A percentile compares a stretch with the other conserved stretches of the same genome.
These are phyloP conservation scores for Epinephelus moara DNA, from an alignment of 2,113 vertebrate genomes.

Conservation along the genomic window DNA sequence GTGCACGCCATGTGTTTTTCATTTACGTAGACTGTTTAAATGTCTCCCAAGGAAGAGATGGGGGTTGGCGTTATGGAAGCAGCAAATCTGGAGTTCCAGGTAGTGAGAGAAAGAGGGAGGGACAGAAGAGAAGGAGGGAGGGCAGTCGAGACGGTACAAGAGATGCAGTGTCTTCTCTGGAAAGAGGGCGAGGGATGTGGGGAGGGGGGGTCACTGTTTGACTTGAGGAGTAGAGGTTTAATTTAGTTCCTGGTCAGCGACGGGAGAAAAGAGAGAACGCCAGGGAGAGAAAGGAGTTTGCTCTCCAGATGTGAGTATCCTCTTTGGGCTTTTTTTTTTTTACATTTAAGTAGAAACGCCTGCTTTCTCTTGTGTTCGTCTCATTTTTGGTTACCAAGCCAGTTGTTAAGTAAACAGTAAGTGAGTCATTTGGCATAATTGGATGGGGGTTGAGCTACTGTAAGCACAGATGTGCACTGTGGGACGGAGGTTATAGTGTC, in stretches of 20 bases:
- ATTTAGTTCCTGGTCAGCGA: conserved; percentile 81
- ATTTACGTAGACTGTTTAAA: conserved; percentile 83
- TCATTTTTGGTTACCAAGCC: conserved; percentile 37
- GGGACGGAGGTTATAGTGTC: conserved; percentile 14
- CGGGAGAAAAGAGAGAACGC: conserved; percentile 54
- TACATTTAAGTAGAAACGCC: conserved; percentile 12
- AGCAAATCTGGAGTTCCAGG: conserved; percentile 80
- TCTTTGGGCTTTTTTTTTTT: conserved; percentile 15
- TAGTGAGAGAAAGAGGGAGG: conserved; percentile 75
- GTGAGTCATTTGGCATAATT: conserved; percentile 64
- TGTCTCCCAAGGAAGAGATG: conserved; percentile 81
- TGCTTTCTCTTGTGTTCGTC: conserved; percentile 21
- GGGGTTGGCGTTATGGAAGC: conserved; percentile 78
- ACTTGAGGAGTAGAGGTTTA: conserved; percentile 83
- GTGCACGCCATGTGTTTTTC: conserved; percentile 84
- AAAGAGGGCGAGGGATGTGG: conserved; percentile 79
- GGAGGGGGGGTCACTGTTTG: conserved; percentile 79
- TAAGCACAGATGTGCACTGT: conserved; percentile 52
- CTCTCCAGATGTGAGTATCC: conserved; percentile 74
- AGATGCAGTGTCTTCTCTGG: conserved; percentile 87
- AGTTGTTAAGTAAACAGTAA: conserved; percentile 64
- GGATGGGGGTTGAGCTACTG: conserved; percentile 59
- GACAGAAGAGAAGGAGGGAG: conserved; percentile 69
- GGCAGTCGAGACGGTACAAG: conserved; percentile 81
- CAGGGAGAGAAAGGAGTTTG: conserved; percentile 43